Percentiles rank a stretch among this genome's conserved stretches.
phyloP scores from a whole-genome alignment of 2,113 vertebrate genomes.

The Cavia aperea region DNA sequence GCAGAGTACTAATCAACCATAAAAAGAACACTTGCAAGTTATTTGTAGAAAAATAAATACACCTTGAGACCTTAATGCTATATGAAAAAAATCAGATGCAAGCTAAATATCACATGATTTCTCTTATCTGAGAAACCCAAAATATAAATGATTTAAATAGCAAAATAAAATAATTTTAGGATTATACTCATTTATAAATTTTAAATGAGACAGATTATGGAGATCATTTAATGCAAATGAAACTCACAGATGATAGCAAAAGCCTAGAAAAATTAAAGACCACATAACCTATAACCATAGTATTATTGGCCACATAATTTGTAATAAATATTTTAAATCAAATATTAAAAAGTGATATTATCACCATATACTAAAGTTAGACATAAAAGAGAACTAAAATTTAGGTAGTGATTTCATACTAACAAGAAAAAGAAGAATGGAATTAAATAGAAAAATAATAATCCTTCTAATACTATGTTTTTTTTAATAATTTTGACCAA shows the following conservation, averaged over 20 bases:
- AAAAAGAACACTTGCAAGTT: neutral
- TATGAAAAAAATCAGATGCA: neutral
- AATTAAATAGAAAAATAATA: neutral
- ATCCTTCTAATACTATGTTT: neutral
- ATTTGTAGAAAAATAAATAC: neutral
- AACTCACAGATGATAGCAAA: neutral
- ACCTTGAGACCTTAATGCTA: neutral
- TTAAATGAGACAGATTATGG: neutral
- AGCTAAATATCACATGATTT: neutral
- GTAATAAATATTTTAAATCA: neutral
- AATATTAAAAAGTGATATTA: neutral
- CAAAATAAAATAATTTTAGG: neutral
- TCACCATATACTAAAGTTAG: neutral
- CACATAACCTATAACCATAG: neutral
- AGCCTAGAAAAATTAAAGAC: neutral
- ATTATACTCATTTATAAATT: neutral
- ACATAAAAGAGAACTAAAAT: conserved; percentile 14
- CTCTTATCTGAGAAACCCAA: neutral
- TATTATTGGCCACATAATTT: neutral
- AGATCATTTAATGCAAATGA: neutral
- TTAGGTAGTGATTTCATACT: neutral
- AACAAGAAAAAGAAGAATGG: neutral
- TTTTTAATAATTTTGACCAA: neutral
- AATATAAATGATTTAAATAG: neutral
- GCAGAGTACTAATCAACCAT: neutral